A percentile compares a stretch with the other conserved stretches of the same genome.
phyloP scores from a whole-genome alignment of 2,797 vertebrate species.

The Etheostoma perlongum region DNA sequence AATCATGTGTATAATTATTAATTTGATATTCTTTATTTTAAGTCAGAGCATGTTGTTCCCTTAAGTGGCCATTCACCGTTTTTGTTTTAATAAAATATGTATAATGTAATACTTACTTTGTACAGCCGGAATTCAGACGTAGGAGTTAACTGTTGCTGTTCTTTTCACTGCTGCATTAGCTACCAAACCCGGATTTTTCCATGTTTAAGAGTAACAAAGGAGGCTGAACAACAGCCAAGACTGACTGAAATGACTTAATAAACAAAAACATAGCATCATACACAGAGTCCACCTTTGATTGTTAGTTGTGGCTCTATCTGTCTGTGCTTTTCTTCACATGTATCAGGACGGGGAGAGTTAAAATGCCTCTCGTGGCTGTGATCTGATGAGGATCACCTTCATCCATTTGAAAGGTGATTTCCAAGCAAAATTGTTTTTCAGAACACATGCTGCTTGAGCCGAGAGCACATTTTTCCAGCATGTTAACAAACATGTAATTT shows the following conservation, averaged over 20 bases:
- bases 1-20: slow-evolving; percentile 11
- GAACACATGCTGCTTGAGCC: slow-evolving; percentile 86
- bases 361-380: slow-evolving; percentile 81
- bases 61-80: slow-evolving; percentile 33
- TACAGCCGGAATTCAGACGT: slow-evolving; percentile 19
- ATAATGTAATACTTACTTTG: slow-evolving; percentile 20
- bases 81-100: slow-evolving; percentile 7
- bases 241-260: slow-evolving; percentile 63
- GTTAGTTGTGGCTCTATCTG: slow-evolving; percentile 59
- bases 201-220: slow-evolving; percentile 49
- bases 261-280: slow-evolving; percentile 61
- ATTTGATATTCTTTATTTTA: slow-evolving; percentile 17
- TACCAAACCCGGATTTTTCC: slow-evolving; percentile 24
- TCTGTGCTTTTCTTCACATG: slow-evolving; percentile 61
- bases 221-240: slow-evolving; percentile 44
- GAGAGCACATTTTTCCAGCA: slow-evolving; percentile 88
- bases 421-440: slow-evolving; percentile 87
- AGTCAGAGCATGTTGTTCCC: slow-evolving; percentile 10
- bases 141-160: not conserved
- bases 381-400: slow-evolving; percentile 86
- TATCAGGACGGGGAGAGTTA: slow-evolving; percentile 65
- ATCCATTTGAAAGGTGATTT: slow-evolving; percentile 85
- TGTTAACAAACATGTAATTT: slow-evolving; percentile 91
- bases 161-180: slow-evolving; percentile 15
- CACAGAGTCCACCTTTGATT: slow-evolving; percentile 67